Base-by-base conservation (phyloP, 2,888 invertebrate genomes). In the Drosophila histrio region DNA sequence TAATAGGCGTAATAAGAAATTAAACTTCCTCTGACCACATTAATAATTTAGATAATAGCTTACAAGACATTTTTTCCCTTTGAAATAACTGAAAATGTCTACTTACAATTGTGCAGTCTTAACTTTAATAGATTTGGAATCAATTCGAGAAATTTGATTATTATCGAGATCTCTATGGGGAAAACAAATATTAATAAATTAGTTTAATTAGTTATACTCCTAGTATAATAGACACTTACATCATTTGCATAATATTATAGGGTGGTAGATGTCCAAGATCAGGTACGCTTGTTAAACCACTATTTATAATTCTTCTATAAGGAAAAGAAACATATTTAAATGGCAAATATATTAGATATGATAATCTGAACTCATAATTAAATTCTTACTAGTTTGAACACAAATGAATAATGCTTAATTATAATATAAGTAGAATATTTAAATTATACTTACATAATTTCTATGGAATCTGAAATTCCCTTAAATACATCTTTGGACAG, bases 21-120 rank as follows among this genome's bases (percentile, higher is more conserved):
- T n/a, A n/a, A n/a, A n/a, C n/a, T n/a, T n/a, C n/a, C n/a, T n/a
- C n/a, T n/a, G n/a, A n/a, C n/a, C n/a, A n/a, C n/a, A n/a, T n/a
- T n/a, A n/a, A n/a, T n/a, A n/a, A n/a, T n/a, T n/a, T n/a, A n/a
- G n/a, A n/a, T n/a, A n/a, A n/a, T n/a, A n/a, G n/a, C n/a, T n/a
- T n/a, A n/a, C n/a, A n/a, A n/a, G n/a, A n/a, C n/a, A n/a, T n/a
- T n/a, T n/a, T n/a, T 4, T 32, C 6, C 6, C 2, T 30, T 30
- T 30, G 30, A n/a, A n/a, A n/a, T n/a, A n/a, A n/a, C n/a, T n/a
- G n/a, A n/a, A 32, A 3, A 8, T 13, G 1, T 30, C 0, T 28
- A 95, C 95, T 95, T 94, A 96, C 96, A 96, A 93, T 93, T 95
- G 95, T 90, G 95, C 95, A 77, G 95, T 95, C 89, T 94, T 94